Evolutionary conservation across 2,113 vertebrate species (phyloP), one percentile per base, ranked within the genome.

Genomic region (Scopus umbretta): DNA sequence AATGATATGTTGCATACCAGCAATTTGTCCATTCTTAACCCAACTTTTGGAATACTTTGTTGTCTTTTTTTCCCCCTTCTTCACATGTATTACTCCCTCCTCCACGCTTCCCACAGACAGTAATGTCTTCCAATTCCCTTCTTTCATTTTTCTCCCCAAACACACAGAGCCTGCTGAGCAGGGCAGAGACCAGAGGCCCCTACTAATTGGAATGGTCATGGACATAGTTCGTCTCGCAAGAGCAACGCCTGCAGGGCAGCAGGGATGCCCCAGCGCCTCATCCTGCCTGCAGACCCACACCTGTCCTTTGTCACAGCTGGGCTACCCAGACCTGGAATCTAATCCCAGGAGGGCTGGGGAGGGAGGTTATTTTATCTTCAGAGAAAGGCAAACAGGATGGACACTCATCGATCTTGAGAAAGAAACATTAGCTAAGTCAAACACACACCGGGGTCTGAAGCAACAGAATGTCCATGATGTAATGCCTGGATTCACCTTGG

Each of bases 401-500:
- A 49, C 56, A 61, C 55, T 95, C 92, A 94, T 66, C 7, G 85
- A 93, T 90, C 83, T 93, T 75, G 81, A 95, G 81, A 62, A 80
- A 74, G 94, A 96, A 96, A 92, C 68, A 81, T 97, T 93, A 96
- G 84, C 97, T 94, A 97, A 98, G 86, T 58, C 90, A 97, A 98
- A 99, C 96, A 98, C 98, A 97, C 91, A 71, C 93, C 18, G 29
- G 94, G 87, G 94, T 97, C 97, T 98, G 98, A 94, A 98, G 98
- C 98, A 98, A 98, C 97, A 98, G 96, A 73, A 86, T 87, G 88
- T 80, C 79, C 73, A 66, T 80, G 87, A 92, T 78, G 61, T 74
- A 74, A 75, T 93, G 89, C 87, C 79, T 94, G 91, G 93, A 85
- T 92, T 95, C 86, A 95, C 90, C 91, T 85, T 92, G 84, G 87